These are phyloP conservation scores for Aculops lycopersici DNA, from an alignment of 1,140 invertebrate species.

Conservation along the genomic window DNA sequence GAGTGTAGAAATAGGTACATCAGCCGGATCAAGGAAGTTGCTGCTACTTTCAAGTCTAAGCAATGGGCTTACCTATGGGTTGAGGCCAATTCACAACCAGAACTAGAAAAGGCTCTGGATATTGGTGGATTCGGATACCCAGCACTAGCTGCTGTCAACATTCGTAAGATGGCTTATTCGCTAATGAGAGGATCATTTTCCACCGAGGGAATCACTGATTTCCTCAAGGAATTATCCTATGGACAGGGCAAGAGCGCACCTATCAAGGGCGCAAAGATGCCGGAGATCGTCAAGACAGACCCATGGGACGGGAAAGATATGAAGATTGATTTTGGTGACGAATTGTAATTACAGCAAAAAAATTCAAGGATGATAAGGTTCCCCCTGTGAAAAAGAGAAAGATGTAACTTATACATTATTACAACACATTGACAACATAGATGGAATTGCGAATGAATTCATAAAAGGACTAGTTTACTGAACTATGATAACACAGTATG, in stretches of 20 bases:
- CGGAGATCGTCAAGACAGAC: slow-evolving; percentile 32
- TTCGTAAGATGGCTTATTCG: slow-evolving; percentile 86
- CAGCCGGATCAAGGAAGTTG: slow-evolving; percentile 32
- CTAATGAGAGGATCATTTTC: slow-evolving; percentile 74
- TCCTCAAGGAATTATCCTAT: slow-evolving; percentile 70
- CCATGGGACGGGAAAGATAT: slow-evolving; percentile 94
- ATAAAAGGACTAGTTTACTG: too few species aligned
- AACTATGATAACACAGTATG: too few species aligned
- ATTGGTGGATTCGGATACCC: slow-evolving; percentile 46
- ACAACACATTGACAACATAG: too few species aligned
- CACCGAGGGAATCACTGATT: slow-evolving; percentile 69
- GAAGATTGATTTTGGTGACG: slow-evolving; percentile 19
- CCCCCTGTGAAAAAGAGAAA: too few species aligned
- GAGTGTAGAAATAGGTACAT: slow-evolving; percentile 70
- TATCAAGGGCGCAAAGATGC: slow-evolving; percentile 48
- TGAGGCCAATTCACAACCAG: slow-evolving; percentile 48
- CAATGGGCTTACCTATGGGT: slow-evolving; percentile 92
- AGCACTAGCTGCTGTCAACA: slow-evolving; percentile 78
- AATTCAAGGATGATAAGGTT: too few species aligned
- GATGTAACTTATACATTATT: too few species aligned
- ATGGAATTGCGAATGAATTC: too few species aligned
- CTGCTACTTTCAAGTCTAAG: slow-evolving; percentile 76
- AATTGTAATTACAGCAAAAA: not conserved
- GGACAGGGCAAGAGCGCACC: slow-evolving; percentile 69
- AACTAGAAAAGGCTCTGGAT: slow-evolving; percentile 56